Percentiles rank a stretch among this genome's conserved stretches.
These are phyloP conservation scores for Amblyopsis hoosieri DNA, from an alignment of 2,797 vertebrate species.

Conservation along the genomic window DNA sequence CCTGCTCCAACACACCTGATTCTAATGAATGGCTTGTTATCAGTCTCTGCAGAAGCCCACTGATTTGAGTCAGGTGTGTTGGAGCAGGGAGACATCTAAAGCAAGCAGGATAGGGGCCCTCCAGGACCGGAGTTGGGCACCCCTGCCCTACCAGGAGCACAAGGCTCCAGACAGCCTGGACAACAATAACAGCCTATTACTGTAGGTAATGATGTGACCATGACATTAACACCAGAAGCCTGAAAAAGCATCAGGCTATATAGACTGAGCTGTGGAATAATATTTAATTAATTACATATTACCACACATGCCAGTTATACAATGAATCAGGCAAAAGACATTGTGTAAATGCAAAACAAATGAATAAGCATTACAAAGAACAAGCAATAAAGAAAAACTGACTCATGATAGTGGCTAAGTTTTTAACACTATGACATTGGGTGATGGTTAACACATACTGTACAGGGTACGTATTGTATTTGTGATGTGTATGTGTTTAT, in stretches of 20 bases:
- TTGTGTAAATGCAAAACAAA: conserved; percentile 19
- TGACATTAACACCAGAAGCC: neutral
- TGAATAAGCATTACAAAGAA: neutral
- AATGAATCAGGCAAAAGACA: conserved; percentile 31
- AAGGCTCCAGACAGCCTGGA: too few species aligned
- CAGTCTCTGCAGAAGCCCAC: too few species aligned
- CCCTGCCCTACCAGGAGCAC: too few species aligned
- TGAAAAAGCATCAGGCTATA: neutral
- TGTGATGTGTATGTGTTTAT: conserved; percentile 32
- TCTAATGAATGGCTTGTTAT: too few species aligned
- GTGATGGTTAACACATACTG: conserved; percentile 25
- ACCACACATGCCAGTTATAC: neutral
- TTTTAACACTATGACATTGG: neutral
- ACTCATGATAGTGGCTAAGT: neutral
- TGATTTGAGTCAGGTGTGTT: too few species aligned
- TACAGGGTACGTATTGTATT: conserved; percentile 15
- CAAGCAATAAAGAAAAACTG: conserved; percentile 14
- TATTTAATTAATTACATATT: neutral
- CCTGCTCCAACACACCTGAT: too few species aligned
- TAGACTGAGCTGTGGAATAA: neutral
- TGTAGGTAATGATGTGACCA: too few species aligned
- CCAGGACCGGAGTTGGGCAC: too few species aligned
- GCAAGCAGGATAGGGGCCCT: too few species aligned
- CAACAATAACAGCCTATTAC: too few species aligned
- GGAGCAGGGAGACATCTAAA: too few species aligned